These are phyloP conservation scores for Patiria pectinifera DNA, from an alignment of 53 echinoderm and acorn worm genomes.

Conservation along the genomic window DNA sequence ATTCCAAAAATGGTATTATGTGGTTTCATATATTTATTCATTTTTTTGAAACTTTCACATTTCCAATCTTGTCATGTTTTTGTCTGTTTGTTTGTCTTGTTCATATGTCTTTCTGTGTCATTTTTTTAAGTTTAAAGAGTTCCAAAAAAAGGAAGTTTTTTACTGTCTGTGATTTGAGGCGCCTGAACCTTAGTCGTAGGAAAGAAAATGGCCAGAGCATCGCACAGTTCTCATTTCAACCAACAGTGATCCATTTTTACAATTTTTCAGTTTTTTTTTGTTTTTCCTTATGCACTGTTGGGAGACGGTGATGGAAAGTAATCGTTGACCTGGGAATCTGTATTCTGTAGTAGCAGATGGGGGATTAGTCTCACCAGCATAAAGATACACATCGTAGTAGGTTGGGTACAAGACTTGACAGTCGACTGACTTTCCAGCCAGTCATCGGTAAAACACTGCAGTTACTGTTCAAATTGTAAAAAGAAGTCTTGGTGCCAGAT, in stretches of 20 bases:
- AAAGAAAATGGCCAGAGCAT: constrained; percentile 35
- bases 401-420: constrained; percentile 36
- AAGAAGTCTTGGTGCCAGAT: constrained; percentile 40
- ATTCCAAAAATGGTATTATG: neutral
- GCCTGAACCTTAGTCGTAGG: neutral
- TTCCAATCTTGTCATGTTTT: constrained; percentile 4
- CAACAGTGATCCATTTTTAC: constrained; percentile 12
- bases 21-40: neutral
- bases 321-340: constrained; percentile 29
- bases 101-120: neutral
- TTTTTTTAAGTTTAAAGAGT: neutral
- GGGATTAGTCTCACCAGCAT: neutral
- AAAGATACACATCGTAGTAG: neutral
- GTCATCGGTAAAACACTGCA: neutral
- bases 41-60: constrained; percentile 43
- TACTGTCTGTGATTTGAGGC: constrained; percentile 13
- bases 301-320: constrained; percentile 31
- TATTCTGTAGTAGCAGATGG: constrained; percentile 13
- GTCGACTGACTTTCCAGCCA: constrained; percentile 19
- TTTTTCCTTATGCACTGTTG: constrained; percentile 26
- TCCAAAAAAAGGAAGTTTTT: neutral
- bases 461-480: neutral
- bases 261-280: constrained; percentile 12
- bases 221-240: constrained; percentile 49
- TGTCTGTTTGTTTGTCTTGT: constrained; percentile 34